Evolutionary conservation across 1,140 invertebrate species (phyloP).

Genomic region (Tyrophagus putrescentiae): DNA sequence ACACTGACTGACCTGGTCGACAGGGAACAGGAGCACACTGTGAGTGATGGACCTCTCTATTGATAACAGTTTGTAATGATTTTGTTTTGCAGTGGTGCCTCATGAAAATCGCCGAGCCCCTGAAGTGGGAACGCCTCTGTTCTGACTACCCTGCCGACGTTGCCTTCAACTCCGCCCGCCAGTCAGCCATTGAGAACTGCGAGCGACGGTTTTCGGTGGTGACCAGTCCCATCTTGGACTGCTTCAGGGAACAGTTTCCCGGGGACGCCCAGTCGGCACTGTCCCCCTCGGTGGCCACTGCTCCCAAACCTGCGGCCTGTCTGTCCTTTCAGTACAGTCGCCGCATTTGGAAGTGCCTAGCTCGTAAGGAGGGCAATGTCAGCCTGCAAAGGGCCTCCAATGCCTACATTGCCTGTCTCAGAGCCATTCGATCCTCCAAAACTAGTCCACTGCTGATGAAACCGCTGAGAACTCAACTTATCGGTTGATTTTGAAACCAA

Average conservation of each 20-base stretch:
- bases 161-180: background rate
- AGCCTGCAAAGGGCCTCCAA: background rate
- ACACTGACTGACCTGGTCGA: constrained; percentile 5
- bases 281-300: background rate
- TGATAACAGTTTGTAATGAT: background rate
- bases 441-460: no score
- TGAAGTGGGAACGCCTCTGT: constrained; percentile 16
- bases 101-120: constrained; percentile 16
- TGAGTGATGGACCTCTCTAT: background rate
- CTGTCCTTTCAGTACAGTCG: constrained; percentile 10
- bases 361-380: background rate
- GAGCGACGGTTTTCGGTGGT: background rate
- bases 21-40: constrained; percentile 14
- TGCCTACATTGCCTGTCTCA: constrained; percentile 1
- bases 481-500: no score
- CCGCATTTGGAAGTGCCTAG: constrained; percentile 9
- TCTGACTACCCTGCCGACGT: background rate
- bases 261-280: background rate
- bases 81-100: constrained; percentile 9
- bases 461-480: no score
- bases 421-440: background rate
- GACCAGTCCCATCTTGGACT: background rate
- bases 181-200: background rate
- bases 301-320: constrained; percentile 6
- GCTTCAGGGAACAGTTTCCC: background rate